A percentile compares a stretch with the other conserved stretches of the same genome.
Evolutionary conservation across 2,797 vertebrate species (phyloP).

Genomic region (Cetoscarus ocellatus): DNA sequence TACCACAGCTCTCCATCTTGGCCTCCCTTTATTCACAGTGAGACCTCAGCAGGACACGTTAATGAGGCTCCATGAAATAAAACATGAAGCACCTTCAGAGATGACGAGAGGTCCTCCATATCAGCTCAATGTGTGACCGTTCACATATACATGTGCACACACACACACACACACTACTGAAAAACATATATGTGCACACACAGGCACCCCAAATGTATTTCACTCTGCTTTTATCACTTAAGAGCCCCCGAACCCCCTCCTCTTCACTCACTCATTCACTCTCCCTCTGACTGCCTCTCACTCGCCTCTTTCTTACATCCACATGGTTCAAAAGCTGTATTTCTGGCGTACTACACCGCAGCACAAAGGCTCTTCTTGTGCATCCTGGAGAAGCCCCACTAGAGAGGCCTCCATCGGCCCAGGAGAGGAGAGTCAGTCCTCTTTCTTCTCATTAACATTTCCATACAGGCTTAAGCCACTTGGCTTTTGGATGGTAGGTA

Average conservation of each 20-base stretch:
- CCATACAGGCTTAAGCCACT: constrained; percentile 86
- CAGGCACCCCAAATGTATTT: constrained; percentile 69
- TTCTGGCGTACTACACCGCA: constrained; percentile 83
- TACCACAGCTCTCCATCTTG: constrained; percentile 19
- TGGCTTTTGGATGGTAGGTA: constrained; percentile 80
- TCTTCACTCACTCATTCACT: constrained; percentile 74
- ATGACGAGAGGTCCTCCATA: constrained; percentile 83
- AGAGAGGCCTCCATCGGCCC: constrained; percentile 75
- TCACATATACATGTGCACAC: constrained; percentile 33
- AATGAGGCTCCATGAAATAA: constrained; percentile 80
- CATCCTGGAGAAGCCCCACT: constrained; percentile 79
- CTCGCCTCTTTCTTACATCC: constrained; percentile 81
- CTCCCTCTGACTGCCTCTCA: constrained; percentile 68
- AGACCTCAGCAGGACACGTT: constrained; percentile 48
- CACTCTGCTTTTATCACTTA: constrained; percentile 74
- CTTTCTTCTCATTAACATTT: constrained; percentile 85
- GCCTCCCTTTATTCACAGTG: constrained; percentile 64
- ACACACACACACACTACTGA: constrained; percentile 14
- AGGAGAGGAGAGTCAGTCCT: constrained; percentile 59
- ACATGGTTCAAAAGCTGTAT: constrained; percentile 84
- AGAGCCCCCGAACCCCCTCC: constrained; percentile 33
- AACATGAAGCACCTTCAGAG: constrained; percentile 83
- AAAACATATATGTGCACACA: constrained; percentile 44
- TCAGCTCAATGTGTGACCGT: constrained; percentile 70
- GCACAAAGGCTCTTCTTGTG: constrained; percentile 84